These are phyloP conservation scores for Myopa tessellatipennis DNA, from an alignment of 2,888 invertebrate genomes.

Conservation along the genomic window DNA sequence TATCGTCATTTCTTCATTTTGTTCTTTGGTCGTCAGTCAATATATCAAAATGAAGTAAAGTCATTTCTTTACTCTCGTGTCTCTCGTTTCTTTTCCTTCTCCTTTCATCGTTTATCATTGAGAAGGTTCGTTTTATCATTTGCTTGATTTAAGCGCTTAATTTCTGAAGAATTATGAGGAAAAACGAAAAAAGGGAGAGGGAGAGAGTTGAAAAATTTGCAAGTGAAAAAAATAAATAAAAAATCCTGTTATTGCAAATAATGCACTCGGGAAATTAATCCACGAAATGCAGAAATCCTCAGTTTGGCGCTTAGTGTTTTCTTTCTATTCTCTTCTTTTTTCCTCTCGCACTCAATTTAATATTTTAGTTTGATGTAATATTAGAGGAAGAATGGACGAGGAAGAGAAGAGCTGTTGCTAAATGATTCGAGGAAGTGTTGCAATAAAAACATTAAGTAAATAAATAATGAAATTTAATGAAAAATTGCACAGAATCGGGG, in stretches of 20 bases:
- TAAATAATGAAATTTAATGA: too few species aligned
- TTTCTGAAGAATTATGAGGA: constrained; percentile 5
- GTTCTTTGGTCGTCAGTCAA: neutral
- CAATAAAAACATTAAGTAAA: too few species aligned
- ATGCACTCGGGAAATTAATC: constrained; percentile 41
- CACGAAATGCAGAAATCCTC: constrained; percentile 30
- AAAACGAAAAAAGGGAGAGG: neutral
- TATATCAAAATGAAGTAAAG: neutral
- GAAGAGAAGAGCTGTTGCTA: neutral
- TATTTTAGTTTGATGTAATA: neutral
- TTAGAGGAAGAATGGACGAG: neutral
- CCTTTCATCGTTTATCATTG: neutral
- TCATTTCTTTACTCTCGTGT: too few species aligned
- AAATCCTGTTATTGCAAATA: constrained; percentile 34
- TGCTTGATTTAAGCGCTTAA: neutral
- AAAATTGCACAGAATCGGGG: too few species aligned
- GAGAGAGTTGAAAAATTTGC: neutral
- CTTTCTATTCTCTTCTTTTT: neutral
- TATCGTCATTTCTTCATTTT: neutral
- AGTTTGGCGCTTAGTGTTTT: too few species aligned
- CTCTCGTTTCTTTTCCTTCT: too few species aligned
- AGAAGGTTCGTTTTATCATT: neutral
- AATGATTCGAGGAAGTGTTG: neutral
- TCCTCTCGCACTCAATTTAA: neutral
- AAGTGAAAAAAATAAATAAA: neutral